phyloP scores from a whole-genome alignment of 2,797 vertebrate genomes.

The Sebastiscus albofasciatus region DNA sequence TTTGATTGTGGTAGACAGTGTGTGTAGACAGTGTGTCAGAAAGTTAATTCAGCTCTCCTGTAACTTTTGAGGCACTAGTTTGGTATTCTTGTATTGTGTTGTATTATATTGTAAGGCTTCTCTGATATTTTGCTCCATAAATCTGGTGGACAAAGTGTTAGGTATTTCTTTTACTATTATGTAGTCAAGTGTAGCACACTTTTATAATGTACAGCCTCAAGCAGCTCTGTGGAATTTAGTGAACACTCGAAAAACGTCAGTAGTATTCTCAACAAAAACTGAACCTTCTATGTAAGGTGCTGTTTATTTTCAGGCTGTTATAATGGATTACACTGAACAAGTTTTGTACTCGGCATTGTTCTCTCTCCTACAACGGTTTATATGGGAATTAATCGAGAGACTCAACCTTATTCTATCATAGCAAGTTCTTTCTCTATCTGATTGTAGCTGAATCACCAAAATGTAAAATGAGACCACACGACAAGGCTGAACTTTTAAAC shows the following conservation, averaged over 20 bases:
- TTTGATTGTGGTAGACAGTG: background rate
- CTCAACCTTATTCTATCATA: background rate
- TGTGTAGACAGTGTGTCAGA: background rate
- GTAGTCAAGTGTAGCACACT: background rate
- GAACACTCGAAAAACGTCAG: background rate
- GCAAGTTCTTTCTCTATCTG: background rate
- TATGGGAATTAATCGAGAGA: background rate
- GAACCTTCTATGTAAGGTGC: background rate
- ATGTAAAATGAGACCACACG: background rate
- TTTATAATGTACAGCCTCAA: background rate
- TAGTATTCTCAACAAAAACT: background rate
- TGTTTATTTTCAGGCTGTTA: background rate
- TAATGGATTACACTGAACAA: background rate
- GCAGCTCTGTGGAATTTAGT: background rate
- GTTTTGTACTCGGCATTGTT: background rate
- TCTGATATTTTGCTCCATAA: background rate
- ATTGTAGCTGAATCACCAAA: background rate
- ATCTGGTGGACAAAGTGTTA: background rate
- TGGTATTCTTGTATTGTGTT: background rate
- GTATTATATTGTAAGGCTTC: background rate
- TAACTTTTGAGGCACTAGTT: background rate
- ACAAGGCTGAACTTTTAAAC: conserved; percentile 16
- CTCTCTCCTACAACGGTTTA: background rate
- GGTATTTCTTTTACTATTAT: background rate
- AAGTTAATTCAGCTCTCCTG: background rate